Percentiles rank a stretch among this genome's conserved stretches.
Conservation (phyloP, 2,113 vertebrate species). For the Apistogramma diplotaenia region DNA sequence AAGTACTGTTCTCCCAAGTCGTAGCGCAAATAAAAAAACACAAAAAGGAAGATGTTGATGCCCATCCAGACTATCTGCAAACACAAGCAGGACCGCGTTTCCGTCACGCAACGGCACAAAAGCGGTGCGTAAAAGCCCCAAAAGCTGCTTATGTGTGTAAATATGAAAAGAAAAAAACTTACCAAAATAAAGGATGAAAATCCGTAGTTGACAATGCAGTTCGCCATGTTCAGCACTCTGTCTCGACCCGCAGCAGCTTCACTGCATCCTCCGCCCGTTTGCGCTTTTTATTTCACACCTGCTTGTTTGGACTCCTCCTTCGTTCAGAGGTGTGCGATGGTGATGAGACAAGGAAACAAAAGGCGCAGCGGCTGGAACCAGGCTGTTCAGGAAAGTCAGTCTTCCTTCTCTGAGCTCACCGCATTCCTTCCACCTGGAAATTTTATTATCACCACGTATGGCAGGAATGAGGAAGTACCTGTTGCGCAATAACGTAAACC, state of each 20-base stretch:
- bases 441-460: not conserved
- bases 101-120: not conserved
- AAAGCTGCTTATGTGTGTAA: too few species aligned
- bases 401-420: not conserved
- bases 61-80: slow-evolving; percentile 85
- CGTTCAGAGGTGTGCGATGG: not conserved
- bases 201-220: slow-evolving; percentile 86
- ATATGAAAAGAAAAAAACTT: slow-evolving; percentile 34
- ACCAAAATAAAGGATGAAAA: slow-evolving; percentile 82
- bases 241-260: not conserved
- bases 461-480: slow-evolving; percentile 47
- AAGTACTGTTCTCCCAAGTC: slow-evolving; percentile 73
- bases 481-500: not conserved
- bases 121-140: not conserved
- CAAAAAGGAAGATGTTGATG: slow-evolving; percentile 88
- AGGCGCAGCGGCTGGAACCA: not conserved
- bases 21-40: slow-evolving; percentile 80
- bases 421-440: slow-evolving; percentile 26
- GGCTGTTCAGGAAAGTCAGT: not conserved
- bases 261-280: not conserved
- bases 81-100: not conserved
- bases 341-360: not conserved
- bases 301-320: slow-evolving; percentile 34
- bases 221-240: slow-evolving; percentile 75
- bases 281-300: not conserved